Evolutionary conservation across 2,888 invertebrate genomes (phyloP).

Genomic region (Tethea ocularis): DNA sequence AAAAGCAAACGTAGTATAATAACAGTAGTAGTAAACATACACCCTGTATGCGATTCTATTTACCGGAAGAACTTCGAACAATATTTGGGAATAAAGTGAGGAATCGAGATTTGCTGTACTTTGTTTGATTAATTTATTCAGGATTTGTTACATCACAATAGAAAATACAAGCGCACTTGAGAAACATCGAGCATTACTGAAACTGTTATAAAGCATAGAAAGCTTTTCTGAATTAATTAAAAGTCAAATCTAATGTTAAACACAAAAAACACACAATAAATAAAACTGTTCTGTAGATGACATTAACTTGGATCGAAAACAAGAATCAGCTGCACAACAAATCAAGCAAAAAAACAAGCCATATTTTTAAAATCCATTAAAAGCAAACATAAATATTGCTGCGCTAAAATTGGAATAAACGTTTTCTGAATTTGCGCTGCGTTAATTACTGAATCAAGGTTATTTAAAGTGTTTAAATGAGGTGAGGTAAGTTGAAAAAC

Average conservation of each 20-base stretch:
- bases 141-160: background rate
- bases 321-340: background rate
- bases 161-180: background rate
- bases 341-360: slow-evolving; percentile 9
- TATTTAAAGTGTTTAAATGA: slow-evolving; percentile 54
- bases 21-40: slow-evolving; percentile 28
- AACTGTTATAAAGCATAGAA: too few relatives aligned
- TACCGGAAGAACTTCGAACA: background rate
- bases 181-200: too few relatives aligned
- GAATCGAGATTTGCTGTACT: background rate
- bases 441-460: slow-evolving; percentile 67
- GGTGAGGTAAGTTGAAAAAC: slow-evolving; percentile 42
- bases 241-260: too few relatives aligned
- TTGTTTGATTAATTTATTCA: background rate
- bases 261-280: background rate
- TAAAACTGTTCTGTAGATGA: background rate
- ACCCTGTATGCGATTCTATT: slow-evolving; percentile 21
- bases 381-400: slow-evolving; percentile 22
- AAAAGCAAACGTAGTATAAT: slow-evolving; percentile 12
- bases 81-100: background rate
- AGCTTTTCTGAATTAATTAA: background rate
- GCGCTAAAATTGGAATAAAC: slow-evolving; percentile 24
- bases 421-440: slow-evolving; percentile 27
- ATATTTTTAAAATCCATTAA: slow-evolving; percentile 15
- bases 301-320: background rate